Percentiles rank a stretch among this genome's conserved stretches.
Conservation (phyloP, 2,797 vertebrate genomes). For the Sebastes goodei region DNA sequence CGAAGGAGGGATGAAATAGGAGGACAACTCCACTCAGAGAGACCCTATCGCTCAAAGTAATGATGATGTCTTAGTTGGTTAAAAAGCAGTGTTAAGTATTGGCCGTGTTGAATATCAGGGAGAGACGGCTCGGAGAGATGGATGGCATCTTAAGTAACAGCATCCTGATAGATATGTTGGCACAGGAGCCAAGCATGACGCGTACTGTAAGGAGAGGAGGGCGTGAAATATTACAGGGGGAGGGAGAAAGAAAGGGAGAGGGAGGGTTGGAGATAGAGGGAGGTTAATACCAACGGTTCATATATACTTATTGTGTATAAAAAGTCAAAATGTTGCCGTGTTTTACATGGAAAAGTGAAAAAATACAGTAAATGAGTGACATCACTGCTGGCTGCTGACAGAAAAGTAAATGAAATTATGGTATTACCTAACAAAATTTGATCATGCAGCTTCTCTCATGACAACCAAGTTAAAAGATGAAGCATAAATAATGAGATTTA, state of each 20-base stretch:
- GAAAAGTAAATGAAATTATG: not conserved
- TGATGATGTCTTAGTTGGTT: slow-evolving; percentile 85
- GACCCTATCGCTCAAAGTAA: slow-evolving; percentile 82
- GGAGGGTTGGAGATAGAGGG: not conserved
- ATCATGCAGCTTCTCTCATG: not conserved
- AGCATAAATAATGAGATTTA: too few species aligned
- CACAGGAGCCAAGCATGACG: slow-evolving; percentile 48
- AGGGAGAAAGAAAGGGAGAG: not conserved
- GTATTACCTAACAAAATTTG: not conserved
- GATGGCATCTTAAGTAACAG: slow-evolving; percentile 83
- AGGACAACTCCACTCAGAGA: slow-evolving; percentile 74
- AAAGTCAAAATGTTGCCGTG: not conserved
- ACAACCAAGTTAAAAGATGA: not conserved
- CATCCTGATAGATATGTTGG: slow-evolving; percentile 73
- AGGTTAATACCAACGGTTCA: not conserved
- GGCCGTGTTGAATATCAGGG: slow-evolving; percentile 63
- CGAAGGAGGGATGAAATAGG: slow-evolving; percentile 68
- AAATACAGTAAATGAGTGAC: not conserved
- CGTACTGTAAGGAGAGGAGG: slow-evolving; percentile 45
- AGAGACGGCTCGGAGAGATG: slow-evolving; percentile 63
- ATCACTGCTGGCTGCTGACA: not conserved
- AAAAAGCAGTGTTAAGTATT: slow-evolving; percentile 82
- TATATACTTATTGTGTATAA: not conserved
- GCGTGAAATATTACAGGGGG: slow-evolving; percentile 28
- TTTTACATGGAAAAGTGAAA: not conserved